These are phyloP conservation scores for Gymnarchus niloticus DNA, from an alignment of 2,113 vertebrate species.

Conservation along the genomic window DNA sequence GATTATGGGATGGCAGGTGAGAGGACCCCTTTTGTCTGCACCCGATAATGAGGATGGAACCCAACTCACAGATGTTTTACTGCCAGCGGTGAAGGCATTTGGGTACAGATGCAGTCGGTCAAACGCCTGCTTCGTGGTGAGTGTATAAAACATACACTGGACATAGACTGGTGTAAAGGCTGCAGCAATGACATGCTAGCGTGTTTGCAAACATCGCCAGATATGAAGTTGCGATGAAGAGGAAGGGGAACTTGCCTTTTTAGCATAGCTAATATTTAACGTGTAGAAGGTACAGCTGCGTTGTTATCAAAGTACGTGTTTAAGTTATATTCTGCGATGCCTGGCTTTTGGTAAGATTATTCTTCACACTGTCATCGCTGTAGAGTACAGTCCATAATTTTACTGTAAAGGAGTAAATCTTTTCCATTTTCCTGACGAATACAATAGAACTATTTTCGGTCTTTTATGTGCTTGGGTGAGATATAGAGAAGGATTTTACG, in stretches of 20 bases:
- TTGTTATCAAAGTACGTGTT: background rate
- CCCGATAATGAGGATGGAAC: background rate
- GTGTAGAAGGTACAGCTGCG: background rate
- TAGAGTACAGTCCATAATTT: background rate
- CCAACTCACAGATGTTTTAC: background rate
- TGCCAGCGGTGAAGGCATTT: background rate
- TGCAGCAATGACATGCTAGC: background rate
- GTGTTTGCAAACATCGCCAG: background rate
- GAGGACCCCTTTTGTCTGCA: background rate
- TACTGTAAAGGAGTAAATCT: background rate
- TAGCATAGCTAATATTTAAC: background rate
- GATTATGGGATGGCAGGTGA: background rate
- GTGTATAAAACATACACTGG: background rate
- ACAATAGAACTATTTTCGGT: background rate
- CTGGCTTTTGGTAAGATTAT: background rate
- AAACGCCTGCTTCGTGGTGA: no score
- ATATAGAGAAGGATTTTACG: background rate
- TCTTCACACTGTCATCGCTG: background rate
- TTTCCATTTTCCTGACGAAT: background rate
- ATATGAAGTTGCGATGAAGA: background rate
- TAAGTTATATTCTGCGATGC: background rate
- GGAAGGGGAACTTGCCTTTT: background rate
- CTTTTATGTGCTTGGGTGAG: background rate
- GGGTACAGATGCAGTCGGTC: background rate
- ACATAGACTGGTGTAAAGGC: background rate